These are phyloP conservation scores for Cheirogaleus medius DNA, from an alignment of 2,113 vertebrate species.

Conservation along the genomic window DNA sequence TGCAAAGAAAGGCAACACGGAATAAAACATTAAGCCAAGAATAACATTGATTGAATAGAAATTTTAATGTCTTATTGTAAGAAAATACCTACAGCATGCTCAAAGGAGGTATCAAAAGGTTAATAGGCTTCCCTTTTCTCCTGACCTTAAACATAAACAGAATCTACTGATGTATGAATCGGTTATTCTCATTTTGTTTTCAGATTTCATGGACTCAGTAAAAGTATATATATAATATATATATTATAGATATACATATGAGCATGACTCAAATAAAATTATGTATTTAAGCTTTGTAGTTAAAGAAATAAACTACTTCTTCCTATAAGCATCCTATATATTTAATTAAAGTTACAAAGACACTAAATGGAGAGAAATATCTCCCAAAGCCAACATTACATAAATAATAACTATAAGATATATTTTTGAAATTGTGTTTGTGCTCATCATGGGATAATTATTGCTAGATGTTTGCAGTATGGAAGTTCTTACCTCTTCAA, in stretches of 20 bases:
- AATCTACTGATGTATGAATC: not conserved
- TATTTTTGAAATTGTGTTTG: not conserved
- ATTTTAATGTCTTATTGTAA: conserved; percentile 74
- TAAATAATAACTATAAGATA: not conserved
- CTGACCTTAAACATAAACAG: conserved; percentile 54
- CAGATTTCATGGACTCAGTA: not conserved
- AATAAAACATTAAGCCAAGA: conserved; percentile 74
- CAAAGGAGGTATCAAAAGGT: conserved; percentile 63
- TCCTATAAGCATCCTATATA: not conserved
- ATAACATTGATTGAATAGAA: conserved; percentile 66
- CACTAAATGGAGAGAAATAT: not conserved
- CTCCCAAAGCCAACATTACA: not conserved
- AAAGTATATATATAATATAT: not conserved
- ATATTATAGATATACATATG: not conserved
- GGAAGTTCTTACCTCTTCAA: not conserved
- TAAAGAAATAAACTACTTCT: not conserved
- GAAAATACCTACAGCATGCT: conserved; percentile 78
- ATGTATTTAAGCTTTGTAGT: not conserved
- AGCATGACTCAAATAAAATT: not conserved
- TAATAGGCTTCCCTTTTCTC: conserved; percentile 52
- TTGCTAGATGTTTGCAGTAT: not conserved
- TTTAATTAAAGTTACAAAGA: not conserved
- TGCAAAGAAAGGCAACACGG: conserved; percentile 75
- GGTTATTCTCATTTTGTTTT: not conserved
- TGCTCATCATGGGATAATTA: not conserved